Evolutionary conservation across 2,797 vertebrate species (phyloP).

Genomic region (Rhyacichthys aspro): DNA sequence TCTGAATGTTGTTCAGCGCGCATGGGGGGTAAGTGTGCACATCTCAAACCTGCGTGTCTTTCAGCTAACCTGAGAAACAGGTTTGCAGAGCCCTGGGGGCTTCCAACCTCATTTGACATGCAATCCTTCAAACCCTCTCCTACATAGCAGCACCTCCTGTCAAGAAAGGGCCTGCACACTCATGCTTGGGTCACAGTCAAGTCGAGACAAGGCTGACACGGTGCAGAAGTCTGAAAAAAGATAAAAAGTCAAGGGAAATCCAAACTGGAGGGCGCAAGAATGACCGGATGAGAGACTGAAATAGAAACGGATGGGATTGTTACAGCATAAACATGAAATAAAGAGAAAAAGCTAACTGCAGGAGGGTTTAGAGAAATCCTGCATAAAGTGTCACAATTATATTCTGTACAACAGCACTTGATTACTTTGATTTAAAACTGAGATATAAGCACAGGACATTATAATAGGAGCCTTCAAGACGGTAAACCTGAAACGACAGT

Average conservation of each 20-base stretch:
- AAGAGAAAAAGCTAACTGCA: too few relatives aligned
- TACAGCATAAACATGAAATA: too few relatives aligned
- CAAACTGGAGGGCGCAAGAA: not conserved
- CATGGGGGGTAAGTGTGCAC: constrained; percentile 1
- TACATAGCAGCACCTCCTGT: constrained; percentile 31
- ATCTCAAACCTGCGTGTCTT: not conserved
- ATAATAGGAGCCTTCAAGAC: too few relatives aligned
- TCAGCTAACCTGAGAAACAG: constrained; percentile 38
- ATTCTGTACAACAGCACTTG: too few relatives aligned
- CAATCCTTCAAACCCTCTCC: constrained; percentile 28
- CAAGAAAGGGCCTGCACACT: constrained; percentile 29
- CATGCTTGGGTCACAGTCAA: constrained; percentile 34
- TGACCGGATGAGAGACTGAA: too few relatives aligned
- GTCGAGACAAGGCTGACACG: constrained; percentile 22
- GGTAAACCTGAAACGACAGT: too few relatives aligned
- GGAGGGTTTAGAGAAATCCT: too few relatives aligned
- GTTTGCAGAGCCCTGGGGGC: constrained; percentile 27
- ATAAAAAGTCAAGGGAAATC: constrained; percentile 3
- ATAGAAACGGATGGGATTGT: too few relatives aligned
- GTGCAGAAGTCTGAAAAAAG: constrained; percentile 15
- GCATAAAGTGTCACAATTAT: too few relatives aligned
- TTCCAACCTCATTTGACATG: constrained; percentile 32
- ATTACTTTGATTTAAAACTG: too few relatives aligned
- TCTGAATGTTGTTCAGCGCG: not conserved
- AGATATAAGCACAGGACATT: too few relatives aligned